Evolutionary conservation across 2,888 invertebrate species (phyloP), one percentile per base, ranked within the genome.

Genomic region (Agrilus biguttatus): DNA sequence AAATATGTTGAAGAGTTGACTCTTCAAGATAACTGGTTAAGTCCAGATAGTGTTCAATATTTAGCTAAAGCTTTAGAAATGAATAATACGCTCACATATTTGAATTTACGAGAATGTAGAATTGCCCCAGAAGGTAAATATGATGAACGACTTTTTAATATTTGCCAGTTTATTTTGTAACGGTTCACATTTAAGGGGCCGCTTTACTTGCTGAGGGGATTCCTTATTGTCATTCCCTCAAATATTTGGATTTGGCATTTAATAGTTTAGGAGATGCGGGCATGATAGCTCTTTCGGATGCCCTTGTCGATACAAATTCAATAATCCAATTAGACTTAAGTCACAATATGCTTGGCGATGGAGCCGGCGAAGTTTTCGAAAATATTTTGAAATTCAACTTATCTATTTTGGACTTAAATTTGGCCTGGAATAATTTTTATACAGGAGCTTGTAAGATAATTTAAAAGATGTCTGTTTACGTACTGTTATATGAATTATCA

Each of bases 341-440:
- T 41, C 64, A 71, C 36, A 76, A 76, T 53, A 53, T 65, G 38
- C 58, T 77, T 32, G 64, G 67, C 7, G 67, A 72, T 48, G 56
- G 53, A 19, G 62, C 67, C 8, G 62, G 62, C 1, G 50, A 55
- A 43, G 48, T 55, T 38, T 49, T 77, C 19, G 61, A 65, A 36
- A 43, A 53, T 33, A 58, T 71, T 53, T 49, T 72, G 28, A 46
- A 48, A 10, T 61, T 63, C 43, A 71, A 71, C 45, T 58, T 58
- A 21, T 55, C 55, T 2, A 51, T 76, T n/a, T 60, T 65, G 47
- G 54, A 61, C 32, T 51, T 77, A 12, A 65, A 74, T 57, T 59
- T 76, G 37, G 67, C 72, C 0, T 72, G 73, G 71, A 77, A 75
- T 55, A 63, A 64, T 36, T 62, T 76, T 21, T 64, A 62, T 40